Evolutionary conservation across 2,113 vertebrate species (phyloP).

Genomic region (Athene cunicularia): DNA sequence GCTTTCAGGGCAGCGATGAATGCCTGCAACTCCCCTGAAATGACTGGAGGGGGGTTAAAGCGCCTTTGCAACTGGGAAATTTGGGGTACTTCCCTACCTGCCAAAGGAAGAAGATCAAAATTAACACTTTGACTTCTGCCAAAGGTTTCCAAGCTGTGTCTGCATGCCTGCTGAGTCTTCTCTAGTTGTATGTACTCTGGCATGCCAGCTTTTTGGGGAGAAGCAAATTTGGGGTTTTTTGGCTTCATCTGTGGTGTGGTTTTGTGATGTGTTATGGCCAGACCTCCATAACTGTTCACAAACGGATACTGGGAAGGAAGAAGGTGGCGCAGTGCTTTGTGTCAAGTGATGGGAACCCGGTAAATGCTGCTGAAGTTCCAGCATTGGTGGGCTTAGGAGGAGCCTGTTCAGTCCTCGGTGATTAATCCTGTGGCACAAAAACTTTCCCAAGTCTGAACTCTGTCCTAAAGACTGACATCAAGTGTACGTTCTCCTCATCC

Average conservation of each 20-base stretch:
- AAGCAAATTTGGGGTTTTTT: not conserved
- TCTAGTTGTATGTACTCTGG: not conserved
- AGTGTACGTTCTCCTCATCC: rapidly evolving
- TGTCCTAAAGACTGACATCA: too few relatives aligned
- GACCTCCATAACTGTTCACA: rapidly evolving
- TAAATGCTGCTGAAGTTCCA: not conserved
- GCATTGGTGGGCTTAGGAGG: not conserved
- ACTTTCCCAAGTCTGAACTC: not conserved
- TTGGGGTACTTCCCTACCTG: not conserved
- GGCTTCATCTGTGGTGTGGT: not conserved
- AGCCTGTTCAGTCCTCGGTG: not conserved
- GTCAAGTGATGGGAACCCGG: rapidly evolving
- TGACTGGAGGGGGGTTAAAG: not conserved
- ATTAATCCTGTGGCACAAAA: not conserved
- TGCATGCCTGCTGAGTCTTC: not conserved
- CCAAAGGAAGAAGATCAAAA: not conserved
- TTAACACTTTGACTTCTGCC: rapidly evolving
- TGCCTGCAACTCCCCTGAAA: not conserved
- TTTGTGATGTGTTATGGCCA: not conserved
- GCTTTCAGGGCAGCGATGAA: not conserved
- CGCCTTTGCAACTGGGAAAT: not conserved
- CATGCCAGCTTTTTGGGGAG: not conserved
- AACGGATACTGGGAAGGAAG: not conserved
- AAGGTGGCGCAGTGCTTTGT: not conserved
- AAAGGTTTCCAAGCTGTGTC: not conserved